A percentile compares a stretch with the other conserved stretches of the same genome.
Evolutionary conservation across 2,888 invertebrate species (phyloP).

Genomic region (Melangyna quadrimaculata): DNA sequence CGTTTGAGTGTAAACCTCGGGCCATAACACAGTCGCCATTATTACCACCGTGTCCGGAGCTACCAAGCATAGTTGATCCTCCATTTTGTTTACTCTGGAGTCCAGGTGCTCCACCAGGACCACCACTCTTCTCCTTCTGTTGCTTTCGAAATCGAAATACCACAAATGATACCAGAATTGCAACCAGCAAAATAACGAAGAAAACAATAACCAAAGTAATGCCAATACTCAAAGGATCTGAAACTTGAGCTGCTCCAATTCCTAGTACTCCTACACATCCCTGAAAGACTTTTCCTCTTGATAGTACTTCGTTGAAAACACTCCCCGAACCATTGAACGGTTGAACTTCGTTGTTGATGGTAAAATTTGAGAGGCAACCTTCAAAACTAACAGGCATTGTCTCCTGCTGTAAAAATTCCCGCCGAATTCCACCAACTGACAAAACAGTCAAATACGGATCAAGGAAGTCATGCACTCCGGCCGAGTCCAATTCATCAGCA

Average conservation of each 20-base stretch:
- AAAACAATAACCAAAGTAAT: constrained; percentile 96
- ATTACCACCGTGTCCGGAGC: constrained; percentile 86
- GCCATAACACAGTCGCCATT: constrained; percentile 87
- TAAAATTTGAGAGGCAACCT: constrained; percentile 95
- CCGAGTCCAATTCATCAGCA: constrained; percentile 93
- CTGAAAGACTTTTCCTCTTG: constrained; percentile 87
- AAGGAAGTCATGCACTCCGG: constrained; percentile 94
- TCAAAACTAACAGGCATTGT: constrained; percentile 86
- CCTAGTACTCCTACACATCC: constrained; percentile 90
- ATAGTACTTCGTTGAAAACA: constrained; percentile 87
- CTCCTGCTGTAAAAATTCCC: constrained; percentile 83
- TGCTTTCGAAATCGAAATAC: constrained; percentile 94
- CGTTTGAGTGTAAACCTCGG: constrained; percentile 86
- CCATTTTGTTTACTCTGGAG: constrained; percentile 89
- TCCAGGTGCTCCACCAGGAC: constrained; percentile 85
- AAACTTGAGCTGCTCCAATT: constrained; percentile 88
- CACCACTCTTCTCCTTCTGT: constrained; percentile 91
- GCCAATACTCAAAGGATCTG: constrained; percentile 94
- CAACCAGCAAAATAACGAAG: constrained; percentile 93
- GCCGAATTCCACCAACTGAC: constrained; percentile 89
- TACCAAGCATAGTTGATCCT: constrained; percentile 86
- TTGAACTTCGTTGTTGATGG: constrained; percentile 93
- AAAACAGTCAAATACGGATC: constrained; percentile 93
- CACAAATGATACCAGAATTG: constrained; percentile 94
- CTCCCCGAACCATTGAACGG: constrained; percentile 94